A percentile compares a stretch with the other conserved stretches of the same genome.
phyloP scores from a whole-genome alignment of 2,888 invertebrate species.

The Drosophila putrida region DNA sequence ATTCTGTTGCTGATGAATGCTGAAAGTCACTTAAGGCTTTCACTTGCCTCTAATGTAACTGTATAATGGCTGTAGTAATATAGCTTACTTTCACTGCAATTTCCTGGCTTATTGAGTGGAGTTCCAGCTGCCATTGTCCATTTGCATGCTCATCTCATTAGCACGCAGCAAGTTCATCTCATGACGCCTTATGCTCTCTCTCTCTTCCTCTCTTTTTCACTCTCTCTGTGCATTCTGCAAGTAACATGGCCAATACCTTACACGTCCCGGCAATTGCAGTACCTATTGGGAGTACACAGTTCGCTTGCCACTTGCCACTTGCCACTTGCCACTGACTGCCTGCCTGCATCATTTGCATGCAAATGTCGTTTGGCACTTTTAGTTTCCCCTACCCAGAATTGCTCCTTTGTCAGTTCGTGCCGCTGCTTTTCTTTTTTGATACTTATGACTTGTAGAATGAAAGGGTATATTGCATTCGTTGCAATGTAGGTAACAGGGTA shows the following conservation, averaged over 20 bases:
- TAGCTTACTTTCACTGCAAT: slow-evolving; percentile 76
- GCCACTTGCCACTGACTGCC: slow-evolving; percentile 22
- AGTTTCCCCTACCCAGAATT: slow-evolving; percentile 27
- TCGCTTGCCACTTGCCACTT: slow-evolving; percentile 23
- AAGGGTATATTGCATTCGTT: too few relatives aligned
- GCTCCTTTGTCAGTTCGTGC: slow-evolving; percentile 14
- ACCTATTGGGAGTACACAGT: slow-evolving; percentile 44
- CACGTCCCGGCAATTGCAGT: slow-evolving; percentile 50
- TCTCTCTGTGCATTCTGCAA: neutral
- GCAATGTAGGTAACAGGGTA: too few relatives aligned
- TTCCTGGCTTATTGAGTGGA: slow-evolving; percentile 55
- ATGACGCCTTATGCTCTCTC: slow-evolving; percentile 1
- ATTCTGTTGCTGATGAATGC: slow-evolving; percentile 53
- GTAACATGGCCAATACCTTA: slow-evolving; percentile 40
- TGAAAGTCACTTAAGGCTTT: slow-evolving; percentile 48
- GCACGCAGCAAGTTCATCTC: slow-evolving; percentile 76
- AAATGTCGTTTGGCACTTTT: slow-evolving; percentile 78
- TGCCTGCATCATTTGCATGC: slow-evolving; percentile 76
- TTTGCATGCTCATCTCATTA: slow-evolving; percentile 80
- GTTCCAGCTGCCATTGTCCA: slow-evolving; percentile 22
- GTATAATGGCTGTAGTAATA: slow-evolving; percentile 48
- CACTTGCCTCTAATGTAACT: slow-evolving; percentile 40
- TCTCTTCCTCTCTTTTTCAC: neutral
- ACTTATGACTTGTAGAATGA: too few relatives aligned
- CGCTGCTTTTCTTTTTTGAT: slow-evolving; percentile 18